phyloP scores from a whole-genome alignment of 2,113 vertebrate genomes.

The Seriola dumerili region DNA sequence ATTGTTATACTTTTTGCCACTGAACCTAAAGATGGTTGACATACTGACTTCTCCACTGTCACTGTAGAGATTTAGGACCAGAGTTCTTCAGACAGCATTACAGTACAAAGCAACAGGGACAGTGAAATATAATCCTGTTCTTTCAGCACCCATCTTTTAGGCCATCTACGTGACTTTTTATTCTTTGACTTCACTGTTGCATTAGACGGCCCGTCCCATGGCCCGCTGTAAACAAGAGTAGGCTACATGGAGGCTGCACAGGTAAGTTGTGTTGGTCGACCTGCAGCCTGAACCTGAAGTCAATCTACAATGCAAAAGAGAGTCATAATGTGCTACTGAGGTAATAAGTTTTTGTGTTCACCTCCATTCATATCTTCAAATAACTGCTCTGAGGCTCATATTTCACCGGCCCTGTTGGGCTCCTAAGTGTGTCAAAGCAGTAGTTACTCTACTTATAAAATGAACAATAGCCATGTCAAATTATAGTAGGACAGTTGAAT shows the following conservation, averaged over 20 bases:
- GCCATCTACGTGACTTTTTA: slow-evolving; percentile 5
- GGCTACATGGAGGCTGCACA: neutral
- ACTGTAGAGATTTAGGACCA: neutral
- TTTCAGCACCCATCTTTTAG: slow-evolving; percentile 15
- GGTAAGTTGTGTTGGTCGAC: neutral
- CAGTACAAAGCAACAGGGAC: neutral
- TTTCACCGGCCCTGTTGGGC: too few species aligned
- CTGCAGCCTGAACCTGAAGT: neutral
- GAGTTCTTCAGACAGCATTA: neutral
- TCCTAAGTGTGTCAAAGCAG: neutral
- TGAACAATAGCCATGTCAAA: neutral
- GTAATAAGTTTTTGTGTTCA: neutral
- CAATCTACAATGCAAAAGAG: neutral
- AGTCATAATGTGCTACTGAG: neutral
- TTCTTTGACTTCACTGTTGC: slow-evolving; percentile 5
- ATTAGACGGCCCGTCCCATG: neutral
- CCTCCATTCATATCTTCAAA: neutral
- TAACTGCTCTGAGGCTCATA: neutral
- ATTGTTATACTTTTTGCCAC: neutral
- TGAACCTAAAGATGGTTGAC: neutral
- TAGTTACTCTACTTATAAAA: neutral
- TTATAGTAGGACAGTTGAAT: neutral
- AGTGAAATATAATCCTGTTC: neutral
- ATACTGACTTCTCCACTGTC: neutral
- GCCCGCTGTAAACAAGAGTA: neutral